phyloP scores from a whole-genome alignment of 2,113 vertebrate genomes.

The Xyliphius kryptos region DNA sequence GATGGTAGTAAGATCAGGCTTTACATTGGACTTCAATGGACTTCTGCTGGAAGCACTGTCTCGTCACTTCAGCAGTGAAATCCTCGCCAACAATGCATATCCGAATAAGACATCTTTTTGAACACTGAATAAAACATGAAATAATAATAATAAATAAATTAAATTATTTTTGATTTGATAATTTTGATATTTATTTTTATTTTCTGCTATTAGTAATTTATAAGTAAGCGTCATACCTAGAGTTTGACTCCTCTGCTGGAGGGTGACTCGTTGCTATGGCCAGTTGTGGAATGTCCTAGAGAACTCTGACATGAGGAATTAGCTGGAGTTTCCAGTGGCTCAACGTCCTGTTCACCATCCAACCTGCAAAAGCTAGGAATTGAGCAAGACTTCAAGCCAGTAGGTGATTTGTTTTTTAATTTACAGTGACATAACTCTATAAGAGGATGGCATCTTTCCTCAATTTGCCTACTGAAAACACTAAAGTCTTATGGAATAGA shows the following conservation, averaged over 20 bases:
- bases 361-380: conserved; percentile 43
- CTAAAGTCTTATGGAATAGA: no score
- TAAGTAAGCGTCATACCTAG: conserved; percentile 58
- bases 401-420: background rate
- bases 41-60: no score
- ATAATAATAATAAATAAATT: no score
- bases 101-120: no score
- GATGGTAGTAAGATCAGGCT: no score
- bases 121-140: no score
- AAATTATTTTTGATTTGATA: no score
- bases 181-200: background rate
- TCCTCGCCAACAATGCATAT: no score
- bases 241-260: conserved; percentile 65
- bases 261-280: conserved; percentile 63
- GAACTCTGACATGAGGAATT: conserved; percentile 58
- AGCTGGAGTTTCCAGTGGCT: conserved; percentile 64
- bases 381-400: background rate
- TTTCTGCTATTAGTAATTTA: background rate
- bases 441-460: no score
- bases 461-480: no score
- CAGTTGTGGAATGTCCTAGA: conserved; percentile 49
- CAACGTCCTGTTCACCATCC: conserved; percentile 63
- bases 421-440: background rate
- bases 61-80: no score
- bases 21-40: no score